Evolutionary conservation across 2,113 vertebrate species (phyloP), one percentile per base, ranked within the genome.

Genomic region (Menura novaehollandiae): DNA sequence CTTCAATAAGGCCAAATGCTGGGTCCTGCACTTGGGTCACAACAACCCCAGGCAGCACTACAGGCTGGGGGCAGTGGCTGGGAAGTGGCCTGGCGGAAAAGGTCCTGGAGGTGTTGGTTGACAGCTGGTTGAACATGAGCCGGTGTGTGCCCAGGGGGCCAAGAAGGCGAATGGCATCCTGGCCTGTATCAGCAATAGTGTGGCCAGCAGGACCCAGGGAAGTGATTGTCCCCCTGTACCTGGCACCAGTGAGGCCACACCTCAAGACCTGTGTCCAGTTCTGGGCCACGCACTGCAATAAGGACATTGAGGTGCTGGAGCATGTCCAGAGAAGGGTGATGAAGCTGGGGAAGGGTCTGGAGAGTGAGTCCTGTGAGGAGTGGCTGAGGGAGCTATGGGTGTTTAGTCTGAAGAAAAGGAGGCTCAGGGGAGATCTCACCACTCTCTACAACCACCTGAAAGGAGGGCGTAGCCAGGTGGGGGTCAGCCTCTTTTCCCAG

Each of bases 221-320:
- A 81, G 23, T 2, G 52, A 73, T 28, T 33, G 37, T 37, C 3
- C 22, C 35, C 15, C 67, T 64, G 43, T 43, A 13, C 18, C 43
- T 0, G 0, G 43, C 32, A 23, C 15, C 58, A 58, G 15, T 20
- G 37, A 81, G 27, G 52, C 7, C 0, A 0, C 26, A 24, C 21
- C 21, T 17, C 0, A 0, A 73, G 1, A 33, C 0, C 37, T 74
- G 59, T 16, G 15, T 0, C 0, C 22, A 33, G 35, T 33, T 66
- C 8, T 58, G 32, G 27, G 43, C 3, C 15, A 3, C 1, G 44
- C 67, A 51, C 10, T 52, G 0, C 19, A 59, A 2, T 23, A 20
- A 56, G 0, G 17, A 39, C 10, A 28, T 0, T 16, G 37, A 59
- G 52, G 33, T 2, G 27, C 37, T 81, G 68, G 17, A 67, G 33